Evolutionary conservation across 2,888 invertebrate species (phyloP), one percentile per base, ranked within the genome.

Genomic region (Drosophila melanosoma): DNA sequence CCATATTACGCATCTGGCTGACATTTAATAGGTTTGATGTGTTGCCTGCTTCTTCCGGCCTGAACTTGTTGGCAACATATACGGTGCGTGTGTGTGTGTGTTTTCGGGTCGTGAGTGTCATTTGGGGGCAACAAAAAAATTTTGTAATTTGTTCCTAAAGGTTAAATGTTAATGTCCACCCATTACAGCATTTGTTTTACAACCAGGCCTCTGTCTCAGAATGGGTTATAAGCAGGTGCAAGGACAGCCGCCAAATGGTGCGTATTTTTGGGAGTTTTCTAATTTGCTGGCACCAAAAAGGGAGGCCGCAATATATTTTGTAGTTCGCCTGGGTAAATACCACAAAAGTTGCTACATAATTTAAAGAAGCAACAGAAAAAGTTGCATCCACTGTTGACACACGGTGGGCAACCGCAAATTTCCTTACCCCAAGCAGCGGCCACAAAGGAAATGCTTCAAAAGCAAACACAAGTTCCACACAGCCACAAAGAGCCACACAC

Each of bases 101-200:
- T 36, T 35, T 29, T 48, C 54, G 56, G 40, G 69, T 62, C 57
- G 72, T 66, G 56, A 53, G 57, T 73, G 78, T 62, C 79, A 67
- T 75, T 81, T 71, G 75, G 74, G 71, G 86, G 81, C 69, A 81
- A 82, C 90, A 79, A 87, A 88, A 88, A 88, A 90, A 38, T 90
- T 79, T 81, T 77, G 91, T 90, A 90, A 87, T 87, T 87, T 87
- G 91, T 81, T 75, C 74, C 77, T 68, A 70, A 90, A 90, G 87
- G 87, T 88, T 90, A 88, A 90, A 87, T 85, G 87, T 90, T 87
- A 87, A 87, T 90, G 87, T 82, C 73, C 74, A 85, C 56, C 63
- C 90, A 87, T 87, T 87, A 87, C 69, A 69, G 76, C 82, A 78
- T 76, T 83, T 81, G 82, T 77, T 83, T 80, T 70, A 63, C 57